Evolutionary conservation across 2,797 vertebrate genomes (phyloP).

Genomic region (Eremophila alpestris): DNA sequence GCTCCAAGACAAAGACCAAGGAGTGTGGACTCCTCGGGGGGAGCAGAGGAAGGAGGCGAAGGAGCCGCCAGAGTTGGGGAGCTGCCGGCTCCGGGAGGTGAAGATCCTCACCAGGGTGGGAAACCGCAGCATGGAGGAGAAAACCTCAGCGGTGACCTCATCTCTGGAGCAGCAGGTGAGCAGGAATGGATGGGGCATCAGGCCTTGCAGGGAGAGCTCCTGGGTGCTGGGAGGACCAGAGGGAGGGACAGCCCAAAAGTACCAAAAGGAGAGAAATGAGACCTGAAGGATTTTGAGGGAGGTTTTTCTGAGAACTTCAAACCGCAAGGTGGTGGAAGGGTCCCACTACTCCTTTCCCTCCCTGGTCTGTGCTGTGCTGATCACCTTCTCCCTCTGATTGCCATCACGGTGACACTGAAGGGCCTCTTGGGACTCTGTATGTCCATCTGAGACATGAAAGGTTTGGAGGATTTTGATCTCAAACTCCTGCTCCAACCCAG

Average conservation of each 20-base stretch:
- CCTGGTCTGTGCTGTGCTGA: background rate
- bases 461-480: background rate
- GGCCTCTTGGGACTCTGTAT: background rate
- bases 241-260: background rate
- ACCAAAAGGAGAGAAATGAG: background rate
- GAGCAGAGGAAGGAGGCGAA: background rate
- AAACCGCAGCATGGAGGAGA: background rate
- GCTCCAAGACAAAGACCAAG: background rate
- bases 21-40: background rate
- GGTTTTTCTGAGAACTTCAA: background rate
- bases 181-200: background rate
- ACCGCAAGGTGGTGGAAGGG: rapidly evolving
- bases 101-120: slow-evolving; percentile 27
- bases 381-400: background rate
- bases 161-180: slow-evolving; percentile 43
- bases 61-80: background rate
- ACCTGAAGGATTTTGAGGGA: background rate
- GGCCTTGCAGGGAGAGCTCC: background rate
- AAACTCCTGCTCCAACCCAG: background rate
- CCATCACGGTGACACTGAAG: background rate
- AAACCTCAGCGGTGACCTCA: background rate
- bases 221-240: background rate
- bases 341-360: background rate
- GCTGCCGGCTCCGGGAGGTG: slow-evolving; percentile 31
- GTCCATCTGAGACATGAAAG: background rate